Percentiles rank a stretch among this genome's conserved stretches.
These are phyloP conservation scores for Eidolon dupreanum DNA, from an alignment of 2,797 vertebrate species.

Conservation along the genomic window DNA sequence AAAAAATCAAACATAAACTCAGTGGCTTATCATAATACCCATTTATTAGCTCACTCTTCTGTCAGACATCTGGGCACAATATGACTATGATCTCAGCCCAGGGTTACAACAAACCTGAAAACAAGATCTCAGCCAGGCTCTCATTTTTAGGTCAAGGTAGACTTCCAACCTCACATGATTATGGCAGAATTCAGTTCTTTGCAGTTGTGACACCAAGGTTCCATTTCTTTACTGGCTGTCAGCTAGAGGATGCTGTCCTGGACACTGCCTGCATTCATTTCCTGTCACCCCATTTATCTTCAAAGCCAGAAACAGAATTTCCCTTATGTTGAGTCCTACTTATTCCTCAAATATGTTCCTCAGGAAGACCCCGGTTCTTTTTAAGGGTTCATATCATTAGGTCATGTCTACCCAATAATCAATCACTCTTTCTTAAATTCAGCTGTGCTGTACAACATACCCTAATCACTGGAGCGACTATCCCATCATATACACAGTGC, in stretches of 20 bases:
- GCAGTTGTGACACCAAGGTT: background rate
- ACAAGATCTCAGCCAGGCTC: background rate
- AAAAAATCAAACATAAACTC: background rate
- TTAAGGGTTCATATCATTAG: background rate
- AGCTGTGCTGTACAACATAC: fast-evolving
- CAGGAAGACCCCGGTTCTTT: background rate
- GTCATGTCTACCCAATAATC: background rate
- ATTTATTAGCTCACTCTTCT: background rate
- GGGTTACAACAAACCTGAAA: background rate
- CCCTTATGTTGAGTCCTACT: background rate
- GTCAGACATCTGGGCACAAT: background rate
- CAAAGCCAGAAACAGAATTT: background rate
- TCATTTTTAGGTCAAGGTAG: background rate
- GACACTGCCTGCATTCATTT: background rate
- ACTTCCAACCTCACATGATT: fast-evolving
- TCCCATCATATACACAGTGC: background rate
- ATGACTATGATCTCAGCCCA: background rate
- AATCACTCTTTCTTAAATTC: background rate
- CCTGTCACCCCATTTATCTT: fast-evolving
- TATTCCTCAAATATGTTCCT: background rate
- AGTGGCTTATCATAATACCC: background rate
- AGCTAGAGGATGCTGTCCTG: background rate
- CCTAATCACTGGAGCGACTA: background rate
- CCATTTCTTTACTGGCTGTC: background rate
- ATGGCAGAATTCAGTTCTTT: background rate